Evolutionary conservation across 2,797 vertebrate species (phyloP).

Genomic region (Lagocephalus sceleratus): DNA sequence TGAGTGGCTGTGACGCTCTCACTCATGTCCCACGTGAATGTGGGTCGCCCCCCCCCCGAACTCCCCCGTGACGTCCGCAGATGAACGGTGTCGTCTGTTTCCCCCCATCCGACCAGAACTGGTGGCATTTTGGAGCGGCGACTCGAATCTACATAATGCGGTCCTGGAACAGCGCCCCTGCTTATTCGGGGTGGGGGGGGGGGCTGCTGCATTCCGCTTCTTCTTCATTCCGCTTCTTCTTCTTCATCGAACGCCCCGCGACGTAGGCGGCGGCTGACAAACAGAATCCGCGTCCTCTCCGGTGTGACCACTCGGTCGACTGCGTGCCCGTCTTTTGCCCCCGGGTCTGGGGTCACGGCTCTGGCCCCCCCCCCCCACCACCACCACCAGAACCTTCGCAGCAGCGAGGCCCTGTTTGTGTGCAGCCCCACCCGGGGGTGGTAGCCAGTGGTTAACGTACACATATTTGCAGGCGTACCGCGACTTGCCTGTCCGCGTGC

Average conservation of each 20-base stretch:
- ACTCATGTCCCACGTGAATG: no score
- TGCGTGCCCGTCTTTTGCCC: constrained; percentile 20
- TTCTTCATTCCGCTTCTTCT: no score
- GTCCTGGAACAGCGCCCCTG: constrained; percentile 24
- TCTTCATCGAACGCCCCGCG: no score
- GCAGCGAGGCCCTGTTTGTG: constrained; percentile 24
- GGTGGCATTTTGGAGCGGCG: neutral
- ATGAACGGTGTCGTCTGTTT: constrained; percentile 16
- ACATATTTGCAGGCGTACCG: constrained; percentile 35
- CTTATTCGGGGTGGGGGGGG: constrained; percentile 31
- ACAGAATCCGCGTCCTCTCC: neutral
- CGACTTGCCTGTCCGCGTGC: constrained; percentile 37
- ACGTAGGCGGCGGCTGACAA: no score
- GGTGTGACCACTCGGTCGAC: constrained; percentile 19
- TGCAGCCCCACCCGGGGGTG: constrained; percentile 33
- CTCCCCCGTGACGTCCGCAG: neutral
- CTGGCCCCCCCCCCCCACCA: constrained; percentile 10
- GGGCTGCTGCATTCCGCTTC: no score
- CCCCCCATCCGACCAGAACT: neutral
- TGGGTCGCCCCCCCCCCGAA: neutral
- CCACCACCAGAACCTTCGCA: constrained; percentile 18
- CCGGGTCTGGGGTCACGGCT: constrained; percentile 12
- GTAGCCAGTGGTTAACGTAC: constrained; percentile 18
- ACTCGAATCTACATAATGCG: constrained; percentile 23
- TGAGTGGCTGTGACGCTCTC: no score